Evolutionary conservation across 2,888 invertebrate species (phyloP).

Genomic region (Zeuzera pyrina): DNA sequence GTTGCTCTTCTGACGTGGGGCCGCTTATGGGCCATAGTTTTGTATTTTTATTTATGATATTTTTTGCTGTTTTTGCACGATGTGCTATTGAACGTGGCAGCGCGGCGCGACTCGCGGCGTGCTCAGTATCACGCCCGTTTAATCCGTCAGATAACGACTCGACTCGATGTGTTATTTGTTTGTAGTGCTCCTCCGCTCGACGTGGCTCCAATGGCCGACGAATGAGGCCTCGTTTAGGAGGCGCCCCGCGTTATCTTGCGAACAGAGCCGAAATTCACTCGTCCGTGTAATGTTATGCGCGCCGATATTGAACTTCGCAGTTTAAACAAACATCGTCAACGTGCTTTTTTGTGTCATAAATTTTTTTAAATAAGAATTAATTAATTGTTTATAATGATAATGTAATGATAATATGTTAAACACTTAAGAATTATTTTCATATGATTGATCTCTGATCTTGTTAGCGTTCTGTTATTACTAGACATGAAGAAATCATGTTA

Average conservation of each 20-base stretch:
- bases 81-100: constrained; percentile 39
- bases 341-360: too few species aligned
- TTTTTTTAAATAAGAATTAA: too few species aligned
- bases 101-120: constrained; percentile 10
- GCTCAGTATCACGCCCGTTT: constrained; percentile 25
- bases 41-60: constrained; percentile 33
- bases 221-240: constrained; percentile 58
- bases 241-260: constrained; percentile 54
- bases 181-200: constrained; percentile 36
- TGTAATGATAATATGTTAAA: too few species aligned
- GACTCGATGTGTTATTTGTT: constrained; percentile 45
- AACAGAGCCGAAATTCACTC: constrained; percentile 49
- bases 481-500: too few species aligned
- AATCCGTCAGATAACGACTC: constrained; percentile 40
- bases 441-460: too few species aligned
- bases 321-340: constrained; percentile 15
- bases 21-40: constrained; percentile 34
- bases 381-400: too few species aligned
- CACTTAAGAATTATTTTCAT: too few species aligned
- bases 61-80: constrained; percentile 28
- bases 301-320: constrained; percentile 33
- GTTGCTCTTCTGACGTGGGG: constrained; percentile 38
- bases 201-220: constrained; percentile 20
- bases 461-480: too few species aligned
- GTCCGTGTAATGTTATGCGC: constrained; percentile 47